Conservation (phyloP, 2,888 invertebrate species). For the Drosophila limbata region DNA sequence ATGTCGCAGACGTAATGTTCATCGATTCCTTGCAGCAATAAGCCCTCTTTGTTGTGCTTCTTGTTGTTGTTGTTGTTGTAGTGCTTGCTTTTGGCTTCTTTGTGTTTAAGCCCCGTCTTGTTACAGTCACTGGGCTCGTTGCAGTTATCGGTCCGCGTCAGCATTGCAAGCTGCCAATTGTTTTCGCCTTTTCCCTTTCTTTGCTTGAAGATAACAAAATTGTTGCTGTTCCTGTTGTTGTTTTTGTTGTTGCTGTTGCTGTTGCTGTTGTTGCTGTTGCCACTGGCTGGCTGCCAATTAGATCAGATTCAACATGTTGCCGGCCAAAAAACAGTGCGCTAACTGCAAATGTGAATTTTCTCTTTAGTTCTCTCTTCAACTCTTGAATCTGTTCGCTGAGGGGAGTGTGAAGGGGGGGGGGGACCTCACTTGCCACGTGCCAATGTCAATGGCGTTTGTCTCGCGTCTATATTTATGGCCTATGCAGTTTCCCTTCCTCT, state of each 20-base stretch:
- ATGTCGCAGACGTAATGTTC: conserved; percentile 75
- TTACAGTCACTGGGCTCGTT: conserved; percentile 20
- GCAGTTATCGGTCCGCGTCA: conserved; percentile 20
- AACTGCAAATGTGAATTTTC: conserved; percentile 53
- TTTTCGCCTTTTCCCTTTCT: conserved; percentile 10
- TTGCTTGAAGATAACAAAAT: conserved; percentile 8
- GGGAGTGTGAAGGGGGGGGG: background rate
- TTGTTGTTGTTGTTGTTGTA: background rate
- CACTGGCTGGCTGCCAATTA: conserved; percentile 65
- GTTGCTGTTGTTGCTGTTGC: conserved; percentile 19
- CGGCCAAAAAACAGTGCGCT: conserved; percentile 24
- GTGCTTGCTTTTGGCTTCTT: conserved; percentile 20
- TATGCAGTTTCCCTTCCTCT: conserved; percentile 1
- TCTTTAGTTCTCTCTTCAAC: conserved; percentile 19
- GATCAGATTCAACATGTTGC: conserved; percentile 59
- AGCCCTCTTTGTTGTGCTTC: conserved; percentile 10
- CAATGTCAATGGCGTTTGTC: conserved; percentile 50
- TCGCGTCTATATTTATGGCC: conserved; percentile 12
- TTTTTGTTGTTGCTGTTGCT: conserved; percentile 17
- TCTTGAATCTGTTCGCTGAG: background rate
- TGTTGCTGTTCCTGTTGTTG: conserved; percentile 25
- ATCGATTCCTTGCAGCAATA: conserved; percentile 56
- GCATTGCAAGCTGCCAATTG: conserved; percentile 48
- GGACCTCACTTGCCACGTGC: conserved; percentile 14
- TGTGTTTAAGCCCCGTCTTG: conserved; percentile 22